A percentile compares a stretch with the other conserved stretches of the same genome.
Evolutionary conservation across 2,797 vertebrate genomes (phyloP).

Genomic region (Mus caroli): DNA sequence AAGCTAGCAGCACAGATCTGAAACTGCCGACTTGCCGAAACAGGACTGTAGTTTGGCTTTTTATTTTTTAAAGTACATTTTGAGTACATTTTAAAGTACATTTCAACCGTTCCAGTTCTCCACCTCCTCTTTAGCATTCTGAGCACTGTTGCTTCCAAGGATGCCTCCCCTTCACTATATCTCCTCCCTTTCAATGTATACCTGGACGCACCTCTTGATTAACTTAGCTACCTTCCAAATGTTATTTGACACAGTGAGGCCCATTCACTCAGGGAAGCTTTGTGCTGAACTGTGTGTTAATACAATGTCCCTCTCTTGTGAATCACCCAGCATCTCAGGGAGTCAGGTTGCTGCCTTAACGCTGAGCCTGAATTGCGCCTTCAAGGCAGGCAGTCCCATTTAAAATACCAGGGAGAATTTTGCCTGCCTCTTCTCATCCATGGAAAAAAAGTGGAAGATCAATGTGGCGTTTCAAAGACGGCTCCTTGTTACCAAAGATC

Average conservation of each 20-base stretch:
- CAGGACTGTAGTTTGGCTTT: background rate
- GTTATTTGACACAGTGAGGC: background rate
- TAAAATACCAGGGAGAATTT: background rate
- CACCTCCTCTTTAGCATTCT: background rate
- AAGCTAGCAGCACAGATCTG: background rate
- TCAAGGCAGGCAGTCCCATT: conserved; percentile 54
- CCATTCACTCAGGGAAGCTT: background rate
- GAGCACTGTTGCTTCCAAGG: conserved; percentile 33
- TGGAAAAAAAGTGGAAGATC: background rate
- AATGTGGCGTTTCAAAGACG: background rate
- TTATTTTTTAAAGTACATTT: background rate
- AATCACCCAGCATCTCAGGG: background rate
- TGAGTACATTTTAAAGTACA: no score
- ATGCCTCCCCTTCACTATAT: background rate
- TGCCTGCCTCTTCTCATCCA: background rate
- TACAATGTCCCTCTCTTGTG: background rate
- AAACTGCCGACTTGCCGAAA: background rate
- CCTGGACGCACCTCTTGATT: background rate
- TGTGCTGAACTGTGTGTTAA: background rate
- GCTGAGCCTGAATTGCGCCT: conserved; percentile 6
- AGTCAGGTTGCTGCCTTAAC: background rate
- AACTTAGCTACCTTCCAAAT: background rate
- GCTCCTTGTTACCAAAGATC: background rate
- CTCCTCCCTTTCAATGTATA: background rate
- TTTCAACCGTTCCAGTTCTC: background rate